These are phyloP conservation scores for Sebastes ruberrimus DNA, from an alignment of 2,797 vertebrate genomes.

Conservation along the genomic window DNA sequence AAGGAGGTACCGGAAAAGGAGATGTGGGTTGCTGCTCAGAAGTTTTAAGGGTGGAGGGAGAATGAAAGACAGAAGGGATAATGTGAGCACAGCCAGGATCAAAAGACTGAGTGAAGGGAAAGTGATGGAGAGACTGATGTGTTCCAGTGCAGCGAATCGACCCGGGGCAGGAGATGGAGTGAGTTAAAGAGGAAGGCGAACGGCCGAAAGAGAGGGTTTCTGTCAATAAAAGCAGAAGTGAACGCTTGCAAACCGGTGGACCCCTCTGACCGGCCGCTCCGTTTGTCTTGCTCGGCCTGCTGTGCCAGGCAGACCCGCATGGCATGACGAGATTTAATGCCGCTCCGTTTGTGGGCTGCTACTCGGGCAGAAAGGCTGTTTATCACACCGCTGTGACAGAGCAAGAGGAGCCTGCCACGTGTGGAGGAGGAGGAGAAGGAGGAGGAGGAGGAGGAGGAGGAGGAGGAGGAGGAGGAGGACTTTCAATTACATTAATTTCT, in stretches of 20 bases:
- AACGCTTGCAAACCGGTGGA: slow-evolving; percentile 12
- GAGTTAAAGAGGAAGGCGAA: neutral
- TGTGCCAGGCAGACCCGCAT: slow-evolving; percentile 5
- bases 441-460: neutral
- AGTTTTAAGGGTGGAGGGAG: neutral
- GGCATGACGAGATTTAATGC: slow-evolving; percentile 63
- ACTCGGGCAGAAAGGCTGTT: slow-evolving; percentile 18
- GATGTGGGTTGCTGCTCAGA: neutral
- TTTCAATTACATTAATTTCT: slow-evolving; percentile 10
- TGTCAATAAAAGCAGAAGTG: slow-evolving; percentile 49
- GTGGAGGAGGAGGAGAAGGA: neutral
- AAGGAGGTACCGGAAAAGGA: neutral
- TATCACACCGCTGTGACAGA: slow-evolving; percentile 22
- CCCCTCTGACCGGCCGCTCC: slow-evolving; percentile 2
- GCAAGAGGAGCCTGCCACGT: neutral
- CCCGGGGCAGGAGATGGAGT: slow-evolving; percentile 14
- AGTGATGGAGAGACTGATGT: slow-evolving; percentile 7
- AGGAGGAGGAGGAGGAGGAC: neutral
- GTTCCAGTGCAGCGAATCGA: slow-evolving; percentile 36
- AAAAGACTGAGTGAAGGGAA: slow-evolving; percentile 30
- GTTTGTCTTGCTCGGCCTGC: slow-evolving; percentile 36
- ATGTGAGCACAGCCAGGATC: slow-evolving; percentile 15
- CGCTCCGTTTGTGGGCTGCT: slow-evolving; percentile 14
- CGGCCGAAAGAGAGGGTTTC: slow-evolving; percentile 9
- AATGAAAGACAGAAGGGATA: slow-evolving; percentile 11